Evolutionary conservation across 2,113 vertebrate genomes (phyloP).

Genomic region (Anarhynchus alexandrinus): DNA sequence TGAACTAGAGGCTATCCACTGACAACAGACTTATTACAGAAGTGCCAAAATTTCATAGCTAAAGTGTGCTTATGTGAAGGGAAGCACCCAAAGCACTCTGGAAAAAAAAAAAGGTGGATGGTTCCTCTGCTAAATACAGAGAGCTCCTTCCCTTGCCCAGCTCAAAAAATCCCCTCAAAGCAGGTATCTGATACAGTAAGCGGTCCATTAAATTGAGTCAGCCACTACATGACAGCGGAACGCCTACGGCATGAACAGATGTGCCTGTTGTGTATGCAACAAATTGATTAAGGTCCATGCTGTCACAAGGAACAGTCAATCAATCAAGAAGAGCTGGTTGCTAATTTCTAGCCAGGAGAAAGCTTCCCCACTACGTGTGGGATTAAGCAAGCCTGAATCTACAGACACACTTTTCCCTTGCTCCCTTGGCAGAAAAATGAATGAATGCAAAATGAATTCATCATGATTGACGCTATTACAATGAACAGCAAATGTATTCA

Average conservation of each 20-base stretch:
- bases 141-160: not conserved
- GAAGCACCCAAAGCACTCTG: not conserved
- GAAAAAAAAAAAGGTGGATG: not conserved
- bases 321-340: slow-evolving; percentile 8
- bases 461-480: slow-evolving; percentile 36
- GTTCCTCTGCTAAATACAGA: not conserved
- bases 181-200: not conserved
- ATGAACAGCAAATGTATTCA: slow-evolving; percentile 57
- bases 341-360: slow-evolving; percentile 40
- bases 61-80: not conserved
- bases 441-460: slow-evolving; percentile 63
- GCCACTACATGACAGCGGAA: not conserved
- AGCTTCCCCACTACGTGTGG: not conserved
- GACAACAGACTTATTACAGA: not conserved
- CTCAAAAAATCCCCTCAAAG: not conserved
- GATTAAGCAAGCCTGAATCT: not conserved
- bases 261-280: not conserved
- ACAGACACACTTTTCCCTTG: not conserved
- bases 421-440: slow-evolving; percentile 27
- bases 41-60: not conserved
- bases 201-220: not conserved
- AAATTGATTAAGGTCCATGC: slow-evolving; percentile 36
- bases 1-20: not conserved
- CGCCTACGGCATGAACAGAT: not conserved
- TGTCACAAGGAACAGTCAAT: slow-evolving; percentile 42